Evolutionary conservation across 2,113 vertebrate genomes (phyloP).

Genomic region (Scytalopus superciliaris): DNA sequence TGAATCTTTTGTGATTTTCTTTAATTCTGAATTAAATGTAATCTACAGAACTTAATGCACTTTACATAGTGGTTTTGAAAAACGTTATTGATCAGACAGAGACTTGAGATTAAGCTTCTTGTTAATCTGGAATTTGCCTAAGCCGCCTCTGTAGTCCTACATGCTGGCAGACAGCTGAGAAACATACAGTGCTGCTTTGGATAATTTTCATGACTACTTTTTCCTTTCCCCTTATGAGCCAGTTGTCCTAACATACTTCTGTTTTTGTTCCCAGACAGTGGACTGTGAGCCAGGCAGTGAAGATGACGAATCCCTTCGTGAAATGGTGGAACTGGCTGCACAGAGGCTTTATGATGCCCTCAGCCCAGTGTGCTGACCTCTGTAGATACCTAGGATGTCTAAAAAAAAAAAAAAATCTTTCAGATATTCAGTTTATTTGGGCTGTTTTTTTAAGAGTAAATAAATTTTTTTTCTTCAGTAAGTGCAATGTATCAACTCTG

Average conservation of each 20-base stretch:
- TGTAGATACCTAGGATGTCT: background rate
- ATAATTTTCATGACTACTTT: background rate
- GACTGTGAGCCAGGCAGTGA: constrained; percentile 82
- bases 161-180: background rate
- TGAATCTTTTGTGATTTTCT: background rate
- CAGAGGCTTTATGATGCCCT: constrained; percentile 90
- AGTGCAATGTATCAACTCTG: background rate
- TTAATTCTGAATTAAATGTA: background rate
- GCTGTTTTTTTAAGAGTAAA: constrained; percentile 38
- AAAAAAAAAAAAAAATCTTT: background rate
- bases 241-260: background rate
- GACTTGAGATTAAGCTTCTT: background rate
- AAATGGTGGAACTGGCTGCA: constrained; percentile 89
- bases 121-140: background rate
- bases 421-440: background rate
- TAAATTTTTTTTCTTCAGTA: background rate
- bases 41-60: background rate
- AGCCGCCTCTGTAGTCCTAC: background rate
- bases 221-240: background rate
- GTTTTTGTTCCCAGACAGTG: constrained; percentile 74
- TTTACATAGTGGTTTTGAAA: background rate
- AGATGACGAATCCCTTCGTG: constrained; percentile 88
- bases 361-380: constrained; percentile 79
- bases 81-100: background rate
- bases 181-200: background rate